Base-by-base conservation (phyloP, 1,140 invertebrate genomes). In the Pogonus chalceus region DNA sequence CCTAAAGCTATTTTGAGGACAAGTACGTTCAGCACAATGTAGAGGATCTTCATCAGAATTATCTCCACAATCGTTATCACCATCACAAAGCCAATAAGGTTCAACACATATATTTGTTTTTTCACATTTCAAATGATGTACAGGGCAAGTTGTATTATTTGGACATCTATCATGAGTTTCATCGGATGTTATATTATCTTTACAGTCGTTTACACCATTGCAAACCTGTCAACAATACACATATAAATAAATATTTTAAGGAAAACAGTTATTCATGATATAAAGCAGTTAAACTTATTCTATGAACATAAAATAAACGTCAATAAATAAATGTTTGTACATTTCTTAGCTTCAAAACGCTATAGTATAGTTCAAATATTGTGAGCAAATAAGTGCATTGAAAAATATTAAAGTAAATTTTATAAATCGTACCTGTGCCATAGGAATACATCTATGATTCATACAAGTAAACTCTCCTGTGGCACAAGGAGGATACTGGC, bases 81-180 rank as follows among this genome's bases (percentile, higher is more conserved):
- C 90, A 67, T 93, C 90, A 66, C 92, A 96, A 0, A 96, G 73
- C 91, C 92, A 96, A 65, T 93, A 96, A 0, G 90, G 90, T 66
- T 96, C 92, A 0, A 96, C 91, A 63, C 92, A 96, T 52, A 96
- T 95, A 58, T 94, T 95, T 0, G 92, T 96, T 54, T 88, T 90
- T 62, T 92, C 84, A 65, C 92, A 96, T 69, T 93, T 93, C 0
- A 94, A 75, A 64, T 94, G 87, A 66, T 92, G 89, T 0, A 79
- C 66, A 1, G 88, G 88, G 62, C 92, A 96, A 0, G 90, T 93
- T 0, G 85, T 89, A 58, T 91, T 92, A 46, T 78, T 77, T 1
- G 89, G 87, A 64, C 92, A 96, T 12, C 84, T 78, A 37, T 91
- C 87, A 58, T 90, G 84, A 0, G 86, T 92, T 67, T 96, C 92